Conservation (phyloP, 2,888 invertebrate species). For the Vandiemenella viatica region DNA sequence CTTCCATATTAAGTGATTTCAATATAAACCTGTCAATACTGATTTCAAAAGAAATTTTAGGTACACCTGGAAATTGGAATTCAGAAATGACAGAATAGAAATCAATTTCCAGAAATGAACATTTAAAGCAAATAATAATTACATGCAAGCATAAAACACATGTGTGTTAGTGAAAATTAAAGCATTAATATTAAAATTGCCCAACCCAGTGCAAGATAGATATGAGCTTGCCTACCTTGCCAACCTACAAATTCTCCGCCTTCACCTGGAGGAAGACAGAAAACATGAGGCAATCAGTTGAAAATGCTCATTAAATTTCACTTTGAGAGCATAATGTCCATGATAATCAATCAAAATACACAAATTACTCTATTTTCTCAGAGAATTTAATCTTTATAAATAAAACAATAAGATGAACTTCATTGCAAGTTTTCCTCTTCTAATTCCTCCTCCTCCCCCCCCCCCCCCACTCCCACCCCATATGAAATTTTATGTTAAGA, state of each 20-base stretch:
- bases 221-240: constrained; percentile 47
- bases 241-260: constrained; percentile 63
- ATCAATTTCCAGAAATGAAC: not conserved
- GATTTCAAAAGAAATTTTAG: no score
- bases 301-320: constrained; percentile 14
- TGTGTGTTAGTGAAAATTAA: not conserved
- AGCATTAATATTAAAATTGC: not conserved
- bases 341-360: no score
- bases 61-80: not conserved
- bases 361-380: no score
- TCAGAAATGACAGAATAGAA: not conserved
- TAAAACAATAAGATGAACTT: no score
- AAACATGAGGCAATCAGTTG: constrained; percentile 28
- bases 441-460: no score
- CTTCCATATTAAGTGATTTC: no score
- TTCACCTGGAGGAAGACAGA: constrained; percentile 54
- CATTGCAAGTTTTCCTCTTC: no score
- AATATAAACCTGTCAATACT: no score
- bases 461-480: no score
- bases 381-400: constrained; percentile 1
- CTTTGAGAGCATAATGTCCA: not conserved
- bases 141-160: not conserved
- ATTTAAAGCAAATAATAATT: not conserved
- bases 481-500: no score
- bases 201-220: constrained; percentile 1